Evolutionary conservation across 92 coral and sea anemone genomes (phyloP).

Genomic region (Blastomussa wellsi): DNA sequence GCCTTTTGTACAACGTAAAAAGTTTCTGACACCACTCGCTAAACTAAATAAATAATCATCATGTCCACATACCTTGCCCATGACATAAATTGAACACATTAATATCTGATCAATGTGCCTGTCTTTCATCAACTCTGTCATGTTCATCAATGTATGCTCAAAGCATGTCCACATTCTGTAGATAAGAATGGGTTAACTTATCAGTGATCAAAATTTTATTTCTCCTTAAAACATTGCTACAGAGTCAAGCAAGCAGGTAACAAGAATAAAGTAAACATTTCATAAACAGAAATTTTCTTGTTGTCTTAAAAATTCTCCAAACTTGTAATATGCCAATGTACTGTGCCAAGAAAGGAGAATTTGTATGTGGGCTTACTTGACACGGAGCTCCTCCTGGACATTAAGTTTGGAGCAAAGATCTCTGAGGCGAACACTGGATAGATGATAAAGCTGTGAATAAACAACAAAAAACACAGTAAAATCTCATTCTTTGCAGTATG

Average conservation of each 20-base stretch:
- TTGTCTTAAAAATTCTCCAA: not conserved
- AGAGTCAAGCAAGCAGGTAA: not conserved
- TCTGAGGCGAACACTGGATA: constrained; percentile 90
- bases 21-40: not conserved
- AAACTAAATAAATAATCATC: not conserved
- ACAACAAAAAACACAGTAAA: not conserved
- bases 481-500: not conserved
- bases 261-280: not conserved
- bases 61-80: constrained; percentile 80
- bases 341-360: not conserved
- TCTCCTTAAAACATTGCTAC: not conserved
- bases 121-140: constrained; percentile 89
- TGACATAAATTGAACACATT: constrained; percentile 95
- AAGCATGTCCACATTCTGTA: constrained; percentile 97
- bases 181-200: not conserved
- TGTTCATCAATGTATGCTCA: constrained; percentile 89
- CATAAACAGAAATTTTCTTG: too few species aligned
- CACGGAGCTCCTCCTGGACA: constrained; percentile 87
- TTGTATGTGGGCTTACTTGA: constrained; percentile 68
- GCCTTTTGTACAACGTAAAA: too few species aligned
- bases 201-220: not conserved
- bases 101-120: constrained; percentile 94
- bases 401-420: constrained; percentile 89
- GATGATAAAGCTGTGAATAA: constrained; percentile 78
- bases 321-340: not conserved